A percentile compares a stretch with the other conserved stretches of the same genome.
Evolutionary conservation across 53 echinoderm and acorn worm species (phyloP).

Genomic region (Henricia sp.): DNA sequence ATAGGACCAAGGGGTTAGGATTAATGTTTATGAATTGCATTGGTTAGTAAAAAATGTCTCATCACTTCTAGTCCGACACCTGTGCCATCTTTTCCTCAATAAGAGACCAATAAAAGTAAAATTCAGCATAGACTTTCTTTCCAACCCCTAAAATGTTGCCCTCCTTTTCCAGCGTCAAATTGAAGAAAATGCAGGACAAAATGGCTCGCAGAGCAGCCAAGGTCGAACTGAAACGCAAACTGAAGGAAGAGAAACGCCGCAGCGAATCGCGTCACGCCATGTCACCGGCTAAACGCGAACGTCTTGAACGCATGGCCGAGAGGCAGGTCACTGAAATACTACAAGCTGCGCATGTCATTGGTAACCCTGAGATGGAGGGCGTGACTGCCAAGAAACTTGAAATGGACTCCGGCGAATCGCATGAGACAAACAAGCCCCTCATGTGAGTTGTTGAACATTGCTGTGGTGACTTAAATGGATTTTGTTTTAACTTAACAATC

Average conservation of each 20-base stretch:
- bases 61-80: too few species aligned
- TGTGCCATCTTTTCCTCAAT: too few species aligned
- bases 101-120: too few species aligned
- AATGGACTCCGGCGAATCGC: too few species aligned
- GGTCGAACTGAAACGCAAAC: constrained; percentile 82
- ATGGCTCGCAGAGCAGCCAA: constrained; percentile 77
- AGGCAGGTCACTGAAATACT: constrained; percentile 72
- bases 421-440: constrained; percentile 44
- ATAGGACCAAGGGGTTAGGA: too few species aligned
- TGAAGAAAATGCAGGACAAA: constrained; percentile 73
- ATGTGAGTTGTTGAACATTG: constrained; percentile 26
- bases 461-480: neutral
- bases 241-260: constrained; percentile 80
- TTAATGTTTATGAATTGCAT: too few species aligned
- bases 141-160: too few species aligned
- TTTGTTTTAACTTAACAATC: neutral
- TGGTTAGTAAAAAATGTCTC: too few species aligned
- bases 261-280: constrained; percentile 49
- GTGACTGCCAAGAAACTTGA: neutral
- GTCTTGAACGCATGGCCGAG: constrained; percentile 79
- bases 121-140: too few species aligned
- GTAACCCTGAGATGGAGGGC: neutral
- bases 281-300: constrained; percentile 86
- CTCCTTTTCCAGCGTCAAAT: constrained; percentile 3
- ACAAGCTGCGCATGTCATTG: constrained; percentile 62